Base-by-base conservation (phyloP, 2,888 invertebrate genomes). In the Spodoptera picta region DNA sequence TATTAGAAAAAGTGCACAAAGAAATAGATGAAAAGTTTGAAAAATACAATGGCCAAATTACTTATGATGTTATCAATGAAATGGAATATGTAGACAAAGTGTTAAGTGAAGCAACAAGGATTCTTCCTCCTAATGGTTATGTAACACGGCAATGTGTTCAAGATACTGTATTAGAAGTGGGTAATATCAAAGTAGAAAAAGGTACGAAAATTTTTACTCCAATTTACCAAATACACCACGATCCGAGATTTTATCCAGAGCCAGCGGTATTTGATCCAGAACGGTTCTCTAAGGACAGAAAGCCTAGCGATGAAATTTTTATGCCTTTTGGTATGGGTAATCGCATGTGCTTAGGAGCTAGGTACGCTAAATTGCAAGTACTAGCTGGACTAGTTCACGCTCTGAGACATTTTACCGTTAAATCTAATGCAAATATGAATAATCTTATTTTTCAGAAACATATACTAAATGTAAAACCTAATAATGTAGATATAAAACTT, bases 291-390 rank as follows among this genome's bases (percentile, higher is more conserved):
- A 75, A 82, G 1, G 87, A 87, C 27, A 60, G 63, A 2, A 72
- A 74, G 41, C 53, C 49, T 10, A 53, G 50, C 4, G 66, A 88
- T 11, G 78, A 83, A 14, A 79, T 84, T 1, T 94, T 88, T 62
- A 71, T 92, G 74, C 92, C 94, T 1, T 95, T 94, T 70, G 94
- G 95, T 0, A 91, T 83, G 75, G 95, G 94, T 2, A 88, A 90
- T 2, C 83, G 95, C 36, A 82, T 86, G 12, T 95, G 95, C 72
- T 88, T 95, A 3, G 95, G 95, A 66, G 77, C 83, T 71, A 85
- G 88, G 60, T 88, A 86, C 58, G 87, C 89, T 0, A 78, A 75
- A 43, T 64, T 90, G 11, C 90, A 91, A 65, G 75, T 85, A 0
- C 75, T 83, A 19, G 67, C 84, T 48, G 88, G 87, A 1, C 47